Conservation (phyloP, 2,113 vertebrate genomes). For the Mobula hypostoma region DNA sequence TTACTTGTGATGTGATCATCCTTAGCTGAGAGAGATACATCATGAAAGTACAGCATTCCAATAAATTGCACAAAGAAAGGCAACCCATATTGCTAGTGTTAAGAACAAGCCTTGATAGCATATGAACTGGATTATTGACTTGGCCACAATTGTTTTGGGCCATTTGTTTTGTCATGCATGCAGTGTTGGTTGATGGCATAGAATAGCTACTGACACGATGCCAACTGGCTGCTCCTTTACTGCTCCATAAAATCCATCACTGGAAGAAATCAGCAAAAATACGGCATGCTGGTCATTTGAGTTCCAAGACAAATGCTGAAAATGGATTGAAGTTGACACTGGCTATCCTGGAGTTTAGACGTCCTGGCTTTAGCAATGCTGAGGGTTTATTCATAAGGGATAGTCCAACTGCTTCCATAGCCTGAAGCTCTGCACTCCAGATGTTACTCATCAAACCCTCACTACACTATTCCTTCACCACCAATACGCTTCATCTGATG, state of each 20-base stretch:
- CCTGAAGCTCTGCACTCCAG: background rate
- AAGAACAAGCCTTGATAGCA: background rate
- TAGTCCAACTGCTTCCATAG: background rate
- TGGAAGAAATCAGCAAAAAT: background rate
- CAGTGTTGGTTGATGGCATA: background rate
- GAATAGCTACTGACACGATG: background rate
- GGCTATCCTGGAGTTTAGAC: background rate
- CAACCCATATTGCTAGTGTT: background rate
- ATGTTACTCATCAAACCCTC: background rate
- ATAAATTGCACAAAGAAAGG: background rate
- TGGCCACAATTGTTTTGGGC: background rate
- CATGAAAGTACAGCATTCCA: background rate
- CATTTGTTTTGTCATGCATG: background rate
- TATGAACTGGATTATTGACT: background rate
- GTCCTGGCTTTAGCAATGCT: background rate
- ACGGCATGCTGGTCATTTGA: background rate
- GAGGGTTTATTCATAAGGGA: background rate
- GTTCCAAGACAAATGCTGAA: background rate
- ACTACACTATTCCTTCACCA: background rate
- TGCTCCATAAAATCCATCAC: background rate
- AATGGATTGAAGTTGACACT: background rate
- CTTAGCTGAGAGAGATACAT: background rate
- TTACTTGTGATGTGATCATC: background rate
- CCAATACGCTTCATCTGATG: background rate
- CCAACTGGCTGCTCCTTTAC: background rate